These are phyloP conservation scores for Parnassius orleans DNA, from an alignment of 2,888 invertebrate genomes.

Conservation along the genomic window DNA sequence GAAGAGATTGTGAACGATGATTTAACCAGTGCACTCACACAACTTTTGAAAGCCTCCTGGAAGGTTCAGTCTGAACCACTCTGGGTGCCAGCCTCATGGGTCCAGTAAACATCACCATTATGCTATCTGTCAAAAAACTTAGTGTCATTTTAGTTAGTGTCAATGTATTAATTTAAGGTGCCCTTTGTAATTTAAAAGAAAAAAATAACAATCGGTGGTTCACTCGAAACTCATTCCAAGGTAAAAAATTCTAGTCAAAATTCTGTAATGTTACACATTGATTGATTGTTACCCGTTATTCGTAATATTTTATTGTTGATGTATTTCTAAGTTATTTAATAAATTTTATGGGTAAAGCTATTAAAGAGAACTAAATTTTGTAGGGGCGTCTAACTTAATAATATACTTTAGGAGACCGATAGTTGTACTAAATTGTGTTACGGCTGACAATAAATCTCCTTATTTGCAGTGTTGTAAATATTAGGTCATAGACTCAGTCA, in stretches of 20 bases:
- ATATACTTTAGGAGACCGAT: neutral
- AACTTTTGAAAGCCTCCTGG: constrained; percentile 89
- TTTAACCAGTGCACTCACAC: constrained; percentile 91
- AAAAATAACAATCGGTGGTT: neutral
- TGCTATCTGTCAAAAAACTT: neutral
- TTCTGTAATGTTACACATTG: constrained; percentile 1
- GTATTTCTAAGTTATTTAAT: constrained; percentile 3
- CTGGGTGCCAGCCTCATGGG: constrained; percentile 98
- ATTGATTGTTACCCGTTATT: constrained; percentile 11
- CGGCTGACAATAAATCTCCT: constrained; percentile 20
- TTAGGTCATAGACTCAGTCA: constrained; percentile 7
- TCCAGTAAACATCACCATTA: constrained; percentile 81
- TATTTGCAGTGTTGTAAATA: constrained; percentile 12
- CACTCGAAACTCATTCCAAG: neutral
- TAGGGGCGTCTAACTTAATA: neutral
- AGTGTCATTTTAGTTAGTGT: no score
- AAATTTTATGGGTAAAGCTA: constrained; percentile 10
- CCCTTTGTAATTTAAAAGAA: neutral
- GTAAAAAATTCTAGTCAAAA: constrained; percentile 14
- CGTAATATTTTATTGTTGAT: constrained; percentile 11
- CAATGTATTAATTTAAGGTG: neutral
- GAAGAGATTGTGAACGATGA: constrained; percentile 96
- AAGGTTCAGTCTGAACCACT: constrained; percentile 94
- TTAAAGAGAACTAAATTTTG: constrained; percentile 10
- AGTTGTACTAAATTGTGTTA: constrained; percentile 18